phyloP scores from a whole-genome alignment of 2,797 vertebrate genomes.

The Diplodus puntazzo region DNA sequence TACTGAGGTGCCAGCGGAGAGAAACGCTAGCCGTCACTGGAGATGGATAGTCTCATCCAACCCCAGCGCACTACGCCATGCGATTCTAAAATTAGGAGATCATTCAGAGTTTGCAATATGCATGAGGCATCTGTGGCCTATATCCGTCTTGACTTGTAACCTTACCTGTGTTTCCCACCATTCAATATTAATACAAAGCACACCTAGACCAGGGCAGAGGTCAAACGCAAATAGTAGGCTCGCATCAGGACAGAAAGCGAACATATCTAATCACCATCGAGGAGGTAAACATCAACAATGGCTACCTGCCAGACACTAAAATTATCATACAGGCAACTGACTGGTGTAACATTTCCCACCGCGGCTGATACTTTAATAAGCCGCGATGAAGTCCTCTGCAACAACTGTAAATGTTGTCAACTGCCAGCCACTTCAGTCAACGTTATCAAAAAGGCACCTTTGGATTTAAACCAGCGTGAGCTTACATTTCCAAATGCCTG shows the following conservation, averaged over 20 bases:
- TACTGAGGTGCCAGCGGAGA: constrained; percentile 32
- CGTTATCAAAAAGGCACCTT: neutral
- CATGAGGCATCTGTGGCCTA: constrained; percentile 58
- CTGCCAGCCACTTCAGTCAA: neutral
- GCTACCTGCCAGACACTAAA: neutral
- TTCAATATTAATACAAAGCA: constrained; percentile 54
- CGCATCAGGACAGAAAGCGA: neutral
- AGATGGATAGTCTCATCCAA: constrained; percentile 45
- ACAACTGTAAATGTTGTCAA: neutral
- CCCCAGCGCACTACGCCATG: constrained; percentile 28
- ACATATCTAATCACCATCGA: neutral
- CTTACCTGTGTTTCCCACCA: constrained; percentile 57
- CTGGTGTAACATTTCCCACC: neutral
- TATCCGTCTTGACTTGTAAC: constrained; percentile 57
- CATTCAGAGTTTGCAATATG: constrained; percentile 70
- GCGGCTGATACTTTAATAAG: neutral
- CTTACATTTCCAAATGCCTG: neutral
- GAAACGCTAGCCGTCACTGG: constrained; percentile 49
- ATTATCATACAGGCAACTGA: neutral
- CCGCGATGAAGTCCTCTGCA: neutral
- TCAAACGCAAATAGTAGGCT: neutral
- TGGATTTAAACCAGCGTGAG: neutral
- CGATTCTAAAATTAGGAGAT: constrained; percentile 68
- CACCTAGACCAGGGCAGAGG: constrained; percentile 16
- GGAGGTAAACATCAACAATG: neutral